Evolutionary conservation across 2,113 vertebrate species (phyloP), one percentile per base, ranked within the genome.

Genomic region (Daboia siamensis): DNA sequence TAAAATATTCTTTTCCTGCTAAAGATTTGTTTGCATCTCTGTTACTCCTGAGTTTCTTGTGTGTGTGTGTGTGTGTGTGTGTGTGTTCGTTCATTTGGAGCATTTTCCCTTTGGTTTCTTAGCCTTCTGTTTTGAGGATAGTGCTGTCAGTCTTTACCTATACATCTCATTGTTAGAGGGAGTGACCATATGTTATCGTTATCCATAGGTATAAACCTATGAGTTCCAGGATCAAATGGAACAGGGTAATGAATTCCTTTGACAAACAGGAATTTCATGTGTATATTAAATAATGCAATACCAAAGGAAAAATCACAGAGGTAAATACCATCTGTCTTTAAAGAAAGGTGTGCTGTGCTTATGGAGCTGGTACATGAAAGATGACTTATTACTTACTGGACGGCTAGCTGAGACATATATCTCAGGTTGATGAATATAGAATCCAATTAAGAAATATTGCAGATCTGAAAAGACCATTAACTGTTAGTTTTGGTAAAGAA

Each of bases 241-340:
- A 92, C 6, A 87, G 39, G 54, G 24, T 88, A 90, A 94, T 92
- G 69, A 85, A 84, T 94, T 94, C 26, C 85, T 95, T 96, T 95
- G 93, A 91, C 48, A 93, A 92, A 92, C 0, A 1, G 90, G 29
- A 95, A 90, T 90, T 92, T 85, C 20, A 0, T 54, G 86, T 88
- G 24, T 4, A 84, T 39, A 12, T 24, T 64, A 91, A 44, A 44
- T 23, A 56, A 24, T 57, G 26, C 13, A 13, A 61, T 24, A 86
- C 33, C 12, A 33, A 91, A 94, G 90, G 92, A 74, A 12, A 88
- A n/a, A 12, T 55, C 39, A 74, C 48, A 15, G 5, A 56, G 54
- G 21, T 86, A 86, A 92, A 7, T 69, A 13, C 13, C 5, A n/a
- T 93, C n/a, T 8, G 23, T 64, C 39, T 85, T 80, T 54, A 51